Conservation (phyloP, 2,113 vertebrate species). For the Onychorhynchus coronatus region DNA sequence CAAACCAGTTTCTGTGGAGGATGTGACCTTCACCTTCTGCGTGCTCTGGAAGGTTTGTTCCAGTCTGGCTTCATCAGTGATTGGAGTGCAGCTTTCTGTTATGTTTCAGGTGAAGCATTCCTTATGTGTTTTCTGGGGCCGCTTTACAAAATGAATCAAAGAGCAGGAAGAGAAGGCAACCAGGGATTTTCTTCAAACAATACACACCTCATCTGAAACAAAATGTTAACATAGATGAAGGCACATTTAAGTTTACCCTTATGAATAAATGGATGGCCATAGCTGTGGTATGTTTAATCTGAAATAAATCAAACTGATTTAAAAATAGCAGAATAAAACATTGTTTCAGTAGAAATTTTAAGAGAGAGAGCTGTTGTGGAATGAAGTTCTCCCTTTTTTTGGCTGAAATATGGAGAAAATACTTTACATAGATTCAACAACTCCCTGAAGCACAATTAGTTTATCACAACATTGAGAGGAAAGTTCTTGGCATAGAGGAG, state of each 20-base stretch:
- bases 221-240: background rate
- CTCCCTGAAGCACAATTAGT: background rate
- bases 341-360: background rate
- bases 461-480: background rate
- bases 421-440: background rate
- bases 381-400: background rate
- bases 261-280: background rate
- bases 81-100: background rate
- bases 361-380: background rate
- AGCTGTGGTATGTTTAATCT: background rate
- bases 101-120: background rate
- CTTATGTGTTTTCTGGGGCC: background rate
- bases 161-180: background rate
- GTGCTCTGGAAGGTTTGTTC: background rate
- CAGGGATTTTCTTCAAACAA: background rate
- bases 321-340: background rate
- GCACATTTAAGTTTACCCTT: background rate
- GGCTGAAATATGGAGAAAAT: background rate
- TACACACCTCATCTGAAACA: background rate
- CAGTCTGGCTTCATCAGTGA: background rate
- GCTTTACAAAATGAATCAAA: background rate
- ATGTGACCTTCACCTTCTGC: background rate
- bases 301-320: background rate
- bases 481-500: accelerated
- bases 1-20: background rate